phyloP scores from a whole-genome alignment of 2,797 vertebrate genomes.

The Spinibarbus caldwelli region DNA sequence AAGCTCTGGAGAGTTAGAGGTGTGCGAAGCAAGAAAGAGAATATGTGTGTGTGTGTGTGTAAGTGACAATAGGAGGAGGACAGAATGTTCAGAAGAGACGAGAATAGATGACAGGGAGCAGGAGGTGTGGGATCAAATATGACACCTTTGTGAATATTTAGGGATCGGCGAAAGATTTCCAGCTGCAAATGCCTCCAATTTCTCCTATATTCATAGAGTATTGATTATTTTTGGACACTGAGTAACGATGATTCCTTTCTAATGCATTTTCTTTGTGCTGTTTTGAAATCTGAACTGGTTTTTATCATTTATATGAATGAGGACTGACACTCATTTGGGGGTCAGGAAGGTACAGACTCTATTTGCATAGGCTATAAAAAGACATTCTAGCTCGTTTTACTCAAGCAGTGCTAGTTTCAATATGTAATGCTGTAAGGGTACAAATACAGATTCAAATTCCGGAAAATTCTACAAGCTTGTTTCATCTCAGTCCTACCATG shows the following conservation, averaged over 20 bases:
- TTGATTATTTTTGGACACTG: not conserved
- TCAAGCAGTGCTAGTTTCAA: not conserved
- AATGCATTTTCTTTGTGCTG: not conserved
- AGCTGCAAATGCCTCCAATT: conserved; percentile 17
- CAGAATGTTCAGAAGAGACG: conserved; percentile 51
- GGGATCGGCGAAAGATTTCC: conserved; percentile 48
- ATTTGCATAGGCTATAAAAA: conserved; percentile 6
- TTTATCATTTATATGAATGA: conserved; percentile 1
- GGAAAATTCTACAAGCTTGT: conserved; percentile 3
- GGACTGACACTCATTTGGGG: not conserved
- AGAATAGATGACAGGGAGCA: conserved; percentile 55
- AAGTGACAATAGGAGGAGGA: conserved; percentile 40
- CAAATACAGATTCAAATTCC: not conserved
- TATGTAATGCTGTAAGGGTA: not conserved
- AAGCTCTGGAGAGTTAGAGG: conserved; percentile 36
- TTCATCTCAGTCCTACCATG: not conserved
- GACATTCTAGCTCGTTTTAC: not conserved
- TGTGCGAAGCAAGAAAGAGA: not conserved
- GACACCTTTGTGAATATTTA: conserved; percentile 50
- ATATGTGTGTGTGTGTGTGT: not conserved
- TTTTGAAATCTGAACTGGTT: not conserved
- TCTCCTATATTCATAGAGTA: not conserved
- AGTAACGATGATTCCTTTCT: not conserved
- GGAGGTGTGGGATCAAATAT: conserved; percentile 65
- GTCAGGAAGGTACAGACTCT: not conserved